Base-by-base conservation (phyloP, 23 tunicate genomes). In the Botrylloides violaceus region DNA sequence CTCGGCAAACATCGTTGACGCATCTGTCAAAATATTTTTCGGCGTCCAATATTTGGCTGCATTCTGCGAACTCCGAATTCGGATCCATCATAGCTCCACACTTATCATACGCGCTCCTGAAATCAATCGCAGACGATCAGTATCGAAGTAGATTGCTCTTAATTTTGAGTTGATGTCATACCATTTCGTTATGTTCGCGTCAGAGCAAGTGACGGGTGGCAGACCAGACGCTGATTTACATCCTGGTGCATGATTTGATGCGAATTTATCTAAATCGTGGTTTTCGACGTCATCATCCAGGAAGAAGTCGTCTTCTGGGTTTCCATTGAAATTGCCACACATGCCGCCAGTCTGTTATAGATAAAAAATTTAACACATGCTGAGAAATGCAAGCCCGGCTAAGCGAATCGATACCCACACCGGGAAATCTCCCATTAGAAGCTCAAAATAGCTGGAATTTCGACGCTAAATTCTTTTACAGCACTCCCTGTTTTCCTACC, bases 301-400 rank as follows among this genome's bases (percentile, higher is more conserved):
- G 34, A 35, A 64, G 29, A 81, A 21, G 43, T 81, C 86, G 50
- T 81, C 86, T 5, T 7, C 30, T 6, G 86, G 71, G 32, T 72
- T 66, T 32, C 80, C 86, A 55, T 81, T 81, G 48, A 74, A 72
- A 49, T 81, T 81, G n/a, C 86, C 86, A 65, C 86, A 81, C 49
- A 81, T 25, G 3, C 86, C 86, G 27, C 34, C 26, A 34, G 64
- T 49, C 86, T 81, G 56, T 29, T 18, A 43, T n/a, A n/a, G n/a
- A n/a, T n/a, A n/a, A n/a, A n/a, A n/a, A n/a, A n/a, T n/a, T n/a
- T n/a, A n/a, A n/a, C n/a, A n/a, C n/a, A n/a, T n/a, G n/a, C n/a
- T n/a, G n/a, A n/a, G n/a, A n/a, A n/a, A n/a, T n/a, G n/a, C n/a
- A n/a, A n/a, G n/a, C n/a, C n/a, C n/a, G n/a, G n/a, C n/a, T n/a